These are phyloP conservation scores for Bombylius major DNA, from an alignment of 2,888 invertebrate species.

Conservation along the genomic window DNA sequence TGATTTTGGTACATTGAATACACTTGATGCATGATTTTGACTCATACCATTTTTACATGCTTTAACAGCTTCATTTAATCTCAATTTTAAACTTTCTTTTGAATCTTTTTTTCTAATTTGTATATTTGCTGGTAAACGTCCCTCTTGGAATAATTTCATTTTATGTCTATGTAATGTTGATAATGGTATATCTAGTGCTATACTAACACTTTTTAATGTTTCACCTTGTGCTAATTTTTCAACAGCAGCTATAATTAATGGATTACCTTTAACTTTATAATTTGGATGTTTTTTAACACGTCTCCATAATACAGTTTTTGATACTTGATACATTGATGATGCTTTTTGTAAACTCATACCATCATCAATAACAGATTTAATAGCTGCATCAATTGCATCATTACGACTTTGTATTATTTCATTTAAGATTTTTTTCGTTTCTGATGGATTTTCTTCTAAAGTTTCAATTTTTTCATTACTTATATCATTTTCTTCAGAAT, in stretches of 20 bases:
- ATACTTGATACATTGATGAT: conserved; percentile 31
- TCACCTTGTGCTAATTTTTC: conserved; percentile 31
- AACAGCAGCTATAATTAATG: conserved; percentile 28
- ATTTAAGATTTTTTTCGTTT: not conserved
- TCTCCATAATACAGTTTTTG: conserved; percentile 35
- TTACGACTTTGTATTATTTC: conserved; percentile 11
- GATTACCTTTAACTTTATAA: conserved; percentile 31
- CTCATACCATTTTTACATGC: conserved; percentile 35
- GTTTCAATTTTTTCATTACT: conserved; percentile 14
- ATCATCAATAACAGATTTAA: conserved; percentile 29
- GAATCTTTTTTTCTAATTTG: conserved; percentile 29
- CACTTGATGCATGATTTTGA: conserved; percentile 34
- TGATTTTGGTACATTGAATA: conserved; percentile 35
- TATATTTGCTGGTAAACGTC: conserved; percentile 30
- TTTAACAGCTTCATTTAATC: conserved; percentile 30
- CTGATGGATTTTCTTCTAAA: conserved; percentile 13
- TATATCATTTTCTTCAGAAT: conserved; percentile 16
- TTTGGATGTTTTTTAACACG: conserved; percentile 31
- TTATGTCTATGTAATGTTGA: conserved; percentile 35
- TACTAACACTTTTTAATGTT: conserved; percentile 32
- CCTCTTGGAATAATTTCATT: conserved; percentile 30
- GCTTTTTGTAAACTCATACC: conserved; percentile 34
- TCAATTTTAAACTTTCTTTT: conserved; percentile 30
- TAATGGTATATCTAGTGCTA: conserved; percentile 35
- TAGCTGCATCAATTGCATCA: conserved; percentile 28